These are phyloP conservation scores for Ceramica pisi DNA, from an alignment of 2,888 invertebrate species.

Conservation along the genomic window DNA sequence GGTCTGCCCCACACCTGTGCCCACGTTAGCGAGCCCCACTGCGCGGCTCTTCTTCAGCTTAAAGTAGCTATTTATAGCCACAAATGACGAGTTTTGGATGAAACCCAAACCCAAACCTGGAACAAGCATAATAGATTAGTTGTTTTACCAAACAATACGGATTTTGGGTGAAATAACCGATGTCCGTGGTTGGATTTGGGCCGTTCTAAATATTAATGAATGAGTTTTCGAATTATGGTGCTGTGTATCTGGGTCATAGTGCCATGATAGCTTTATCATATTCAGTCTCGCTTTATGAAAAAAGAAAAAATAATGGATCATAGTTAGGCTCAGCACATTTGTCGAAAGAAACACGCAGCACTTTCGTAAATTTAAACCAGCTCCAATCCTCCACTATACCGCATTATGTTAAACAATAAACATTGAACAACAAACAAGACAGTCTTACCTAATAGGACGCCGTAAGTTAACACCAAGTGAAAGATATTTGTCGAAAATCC, in stretches of 20 bases:
- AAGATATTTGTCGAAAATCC: constrained; percentile 85
- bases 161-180: constrained; percentile 28
- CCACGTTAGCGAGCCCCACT: constrained; percentile 94
- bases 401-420: constrained; percentile 55
- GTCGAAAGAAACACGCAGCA: neutral
- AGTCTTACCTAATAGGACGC: constrained; percentile 85
- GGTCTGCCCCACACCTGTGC: constrained; percentile 94
- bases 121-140: constrained; percentile 66
- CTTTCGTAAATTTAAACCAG: constrained; percentile 10
- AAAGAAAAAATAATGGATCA: neutral
- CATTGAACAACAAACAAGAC: constrained; percentile 54
- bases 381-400: constrained; percentile 18
- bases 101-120: constrained; percentile 93
- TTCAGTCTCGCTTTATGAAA: neutral
- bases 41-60: constrained; percentile 92
- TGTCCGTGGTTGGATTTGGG: constrained; percentile 25
- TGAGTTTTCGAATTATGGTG: constrained; percentile 21
- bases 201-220: constrained; percentile 46
- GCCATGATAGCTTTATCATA: neutral
- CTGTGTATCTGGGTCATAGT: constrained; percentile 16
- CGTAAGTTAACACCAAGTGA: constrained; percentile 87
- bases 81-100: constrained; percentile 93
- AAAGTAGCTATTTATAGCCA: constrained; percentile 94
- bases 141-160: constrained; percentile 42
- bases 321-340: neutral